Evolutionary conservation across 2,113 vertebrate genomes (phyloP), one percentile per base, ranked within the genome.

Genomic region (Emydura subglobosa): DNA sequence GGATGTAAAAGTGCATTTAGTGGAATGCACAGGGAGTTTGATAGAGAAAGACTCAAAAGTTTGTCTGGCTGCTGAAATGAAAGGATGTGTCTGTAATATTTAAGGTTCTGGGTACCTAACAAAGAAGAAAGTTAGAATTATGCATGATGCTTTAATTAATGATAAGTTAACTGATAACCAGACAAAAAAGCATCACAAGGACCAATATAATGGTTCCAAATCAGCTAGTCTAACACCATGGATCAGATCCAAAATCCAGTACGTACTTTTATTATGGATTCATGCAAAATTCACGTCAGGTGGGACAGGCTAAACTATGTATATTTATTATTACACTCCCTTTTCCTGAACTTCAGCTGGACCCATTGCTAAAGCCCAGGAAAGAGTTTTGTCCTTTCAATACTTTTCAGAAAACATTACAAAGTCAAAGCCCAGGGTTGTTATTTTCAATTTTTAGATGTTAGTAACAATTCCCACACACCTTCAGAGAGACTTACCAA

Each of bases 121-220:
- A 90, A 92, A 91, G 88, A 42, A 47, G 86, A 89, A 0, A 90
- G 29, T 6, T 94, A 17, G 90, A 87, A 31, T 57, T 91, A 81
- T 55, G 34, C 34, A 53, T 81, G 65, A 72, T 2, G 3, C 29
- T 93, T 95, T 92, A 2, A 12, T 83, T 91, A 61, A 86, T 54
- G 44, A 10, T 22, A 85, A 65, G 10, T 24, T 54, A 72, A 81
- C 84, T 83, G 88, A 79, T 86, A 93, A 85, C 34, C 50, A 65
- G 53, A 19, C 44, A 53, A 53, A 85, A 83, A 91, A 54, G n/a
- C 16, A 91, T 80, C 12, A 0, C 0, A 78, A 82, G 6, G 61
- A 10, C 0, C 6, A 80, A 1, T 0, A 3, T 55, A 25, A 53
- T 39, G 9, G 54, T 53, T 61, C 86, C 74, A 81, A 83, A 90